Evolutionary conservation across 2,113 vertebrate species (phyloP).

Genomic region (Lampris incognitus): DNA sequence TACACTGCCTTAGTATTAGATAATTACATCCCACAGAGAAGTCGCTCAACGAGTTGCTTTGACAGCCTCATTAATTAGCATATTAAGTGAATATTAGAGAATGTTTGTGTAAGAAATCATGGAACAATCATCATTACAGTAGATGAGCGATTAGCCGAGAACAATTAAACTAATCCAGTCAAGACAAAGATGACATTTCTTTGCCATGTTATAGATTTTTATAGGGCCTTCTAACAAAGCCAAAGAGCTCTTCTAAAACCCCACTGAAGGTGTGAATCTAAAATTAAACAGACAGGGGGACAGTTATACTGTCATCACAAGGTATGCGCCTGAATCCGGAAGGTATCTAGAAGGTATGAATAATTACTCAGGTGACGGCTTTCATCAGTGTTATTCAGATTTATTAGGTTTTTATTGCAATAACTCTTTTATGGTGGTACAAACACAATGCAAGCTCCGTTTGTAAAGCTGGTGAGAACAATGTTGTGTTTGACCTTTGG

Average conservation of each 20-base stretch:
- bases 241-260: constrained; percentile 11
- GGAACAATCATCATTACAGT: constrained; percentile 2
- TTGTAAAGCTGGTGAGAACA: no score
- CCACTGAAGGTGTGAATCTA: neutral
- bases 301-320: neutral
- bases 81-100: constrained; percentile 17
- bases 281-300: neutral
- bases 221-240: constrained; percentile 22
- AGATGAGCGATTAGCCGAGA: constrained; percentile 23
- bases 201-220: neutral
- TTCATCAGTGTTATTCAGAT: no score
- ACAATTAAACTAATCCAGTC: constrained; percentile 26
- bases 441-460: no score
- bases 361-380: no score
- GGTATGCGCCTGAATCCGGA: no score
- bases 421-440: no score
- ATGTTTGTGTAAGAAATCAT: constrained; percentile 2
- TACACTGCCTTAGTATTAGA: neutral
- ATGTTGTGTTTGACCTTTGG: no score
- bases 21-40: neutral
- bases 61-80: neutral
- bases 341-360: no score
- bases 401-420: no score
- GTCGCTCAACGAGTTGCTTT: neutral
- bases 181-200: constrained; percentile 2